A percentile compares a stretch with the other conserved stretches of the same genome.
These are phyloP conservation scores for Druon quercuslanigerum DNA, from an alignment of 1,140 invertebrate genomes.

Conservation along the genomic window DNA sequence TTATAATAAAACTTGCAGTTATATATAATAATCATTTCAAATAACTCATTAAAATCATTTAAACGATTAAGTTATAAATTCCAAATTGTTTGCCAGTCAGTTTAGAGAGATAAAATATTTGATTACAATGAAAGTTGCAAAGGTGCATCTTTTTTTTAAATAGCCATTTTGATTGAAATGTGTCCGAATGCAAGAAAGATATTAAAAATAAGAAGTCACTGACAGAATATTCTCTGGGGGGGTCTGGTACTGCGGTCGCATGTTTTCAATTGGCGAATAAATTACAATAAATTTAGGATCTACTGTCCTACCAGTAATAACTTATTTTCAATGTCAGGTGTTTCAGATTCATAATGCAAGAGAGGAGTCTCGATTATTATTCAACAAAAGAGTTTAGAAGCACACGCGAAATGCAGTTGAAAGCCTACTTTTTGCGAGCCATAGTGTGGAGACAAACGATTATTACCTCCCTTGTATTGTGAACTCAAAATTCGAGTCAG, in stretches of 20 bases:
- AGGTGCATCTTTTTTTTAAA: not conserved
- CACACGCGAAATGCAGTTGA: slow-evolving; percentile 14
- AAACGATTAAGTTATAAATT: too few species aligned
- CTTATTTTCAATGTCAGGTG: slow-evolving; percentile 27
- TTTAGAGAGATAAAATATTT: too few species aligned
- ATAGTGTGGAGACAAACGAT: slow-evolving; percentile 24
- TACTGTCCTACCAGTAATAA: slow-evolving; percentile 26
- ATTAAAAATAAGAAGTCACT: slow-evolving; percentile 13
- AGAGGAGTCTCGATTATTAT: slow-evolving; percentile 6
- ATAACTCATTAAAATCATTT: too few species aligned
- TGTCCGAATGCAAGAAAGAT: not conserved
- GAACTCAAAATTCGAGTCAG: slow-evolving; percentile 1
- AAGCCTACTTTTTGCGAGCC: not conserved
- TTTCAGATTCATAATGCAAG: not conserved
- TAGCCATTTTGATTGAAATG: slow-evolving; percentile 27
- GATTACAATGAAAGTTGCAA: too few species aligned
- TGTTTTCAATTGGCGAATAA: slow-evolving; percentile 11
- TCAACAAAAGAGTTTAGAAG: slow-evolving; percentile 25
- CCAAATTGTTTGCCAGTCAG: too few species aligned
- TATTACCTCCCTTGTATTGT: slow-evolving; percentile 5
- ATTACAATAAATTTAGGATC: slow-evolving; percentile 21
- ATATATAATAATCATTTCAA: too few species aligned
- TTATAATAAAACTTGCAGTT: too few species aligned
- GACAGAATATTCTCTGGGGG: not conserved
- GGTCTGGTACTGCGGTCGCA: slow-evolving; percentile 10